A percentile compares a stretch with the other conserved stretches of the same genome.
Evolutionary conservation across 2,888 invertebrate species (phyloP).

Genomic region (Eupeodes latifasciatus): DNA sequence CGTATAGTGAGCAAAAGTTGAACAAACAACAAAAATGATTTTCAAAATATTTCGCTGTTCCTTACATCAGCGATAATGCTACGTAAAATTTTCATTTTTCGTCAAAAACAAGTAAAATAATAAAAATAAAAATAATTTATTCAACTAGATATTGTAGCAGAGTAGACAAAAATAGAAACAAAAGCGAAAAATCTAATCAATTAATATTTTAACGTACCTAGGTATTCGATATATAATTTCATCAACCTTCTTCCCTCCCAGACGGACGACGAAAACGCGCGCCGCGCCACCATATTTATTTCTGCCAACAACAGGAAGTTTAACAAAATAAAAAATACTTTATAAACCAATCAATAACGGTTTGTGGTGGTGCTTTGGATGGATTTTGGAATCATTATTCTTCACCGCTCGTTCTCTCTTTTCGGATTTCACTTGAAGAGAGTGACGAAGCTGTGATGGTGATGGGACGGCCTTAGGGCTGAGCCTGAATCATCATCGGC

Average conservation of each 20-base stretch:
- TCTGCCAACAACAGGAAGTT: constrained; percentile 29
- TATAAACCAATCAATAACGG: constrained; percentile 20
- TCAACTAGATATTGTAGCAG: not conserved
- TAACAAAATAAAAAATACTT: not conserved
- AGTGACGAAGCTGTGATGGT: constrained; percentile 19
- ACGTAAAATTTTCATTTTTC: not conserved
- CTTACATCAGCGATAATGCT: constrained; percentile 9
- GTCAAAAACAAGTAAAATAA: constrained; percentile 1
- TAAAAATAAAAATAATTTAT: not conserved
- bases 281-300: not conserved
- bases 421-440: not conserved
- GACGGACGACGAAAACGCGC: too few relatives aligned
- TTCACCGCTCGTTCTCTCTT: not conserved
- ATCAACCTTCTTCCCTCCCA: not conserved
- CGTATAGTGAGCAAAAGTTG: not conserved
- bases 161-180: constrained; percentile 6
- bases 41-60: not conserved
- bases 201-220: constrained; percentile 25
- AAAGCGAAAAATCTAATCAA: constrained; percentile 3
- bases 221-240: constrained; percentile 19
- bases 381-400: not conserved
- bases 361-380: not conserved
- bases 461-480: not conserved
- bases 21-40: not conserved
- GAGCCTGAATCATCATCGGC: not conserved